Evolutionary conservation across 2,113 vertebrate genomes (phyloP).

Genomic region (Marcusenius ussheri): DNA sequence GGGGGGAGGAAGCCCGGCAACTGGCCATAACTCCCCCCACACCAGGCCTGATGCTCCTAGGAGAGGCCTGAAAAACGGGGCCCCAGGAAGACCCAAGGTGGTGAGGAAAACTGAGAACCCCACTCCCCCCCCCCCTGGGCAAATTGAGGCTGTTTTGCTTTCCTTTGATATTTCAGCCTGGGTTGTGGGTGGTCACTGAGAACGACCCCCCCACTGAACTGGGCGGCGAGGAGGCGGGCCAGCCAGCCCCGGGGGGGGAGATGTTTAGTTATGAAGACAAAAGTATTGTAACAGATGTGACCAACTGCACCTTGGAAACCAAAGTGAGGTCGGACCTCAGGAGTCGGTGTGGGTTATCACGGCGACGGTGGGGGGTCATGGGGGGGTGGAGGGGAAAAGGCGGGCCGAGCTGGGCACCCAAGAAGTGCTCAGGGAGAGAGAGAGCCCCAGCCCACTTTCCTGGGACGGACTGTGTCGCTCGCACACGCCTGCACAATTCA

Average conservation of each 20-base stretch:
- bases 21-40: background rate
- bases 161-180: background rate
- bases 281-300: conserved; percentile 55
- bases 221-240: conserved; percentile 26
- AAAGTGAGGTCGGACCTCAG: conserved; percentile 29
- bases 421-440: background rate
- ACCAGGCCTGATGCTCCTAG: background rate
- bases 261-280: conserved; percentile 55
- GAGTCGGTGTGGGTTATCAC: conserved; percentile 28
- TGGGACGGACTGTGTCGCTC: background rate
- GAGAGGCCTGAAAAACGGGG: background rate
- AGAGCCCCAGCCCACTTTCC: background rate
- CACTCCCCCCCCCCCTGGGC: background rate
- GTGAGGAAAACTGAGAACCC: background rate
- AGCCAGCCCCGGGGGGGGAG: conserved; percentile 14
- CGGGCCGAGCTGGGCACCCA: background rate
- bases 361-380: background rate
- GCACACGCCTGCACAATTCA: background rate
- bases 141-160: background rate
- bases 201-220: conserved; percentile 45
- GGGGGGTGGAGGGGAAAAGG: background rate
- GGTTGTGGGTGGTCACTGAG: background rate
- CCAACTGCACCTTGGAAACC: conserved; percentile 58
- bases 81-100: background rate
- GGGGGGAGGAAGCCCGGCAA: background rate